These are phyloP conservation scores for Notospermus geniculatus DNA, from an alignment of 1,140 invertebrate genomes.

Conservation along the genomic window DNA sequence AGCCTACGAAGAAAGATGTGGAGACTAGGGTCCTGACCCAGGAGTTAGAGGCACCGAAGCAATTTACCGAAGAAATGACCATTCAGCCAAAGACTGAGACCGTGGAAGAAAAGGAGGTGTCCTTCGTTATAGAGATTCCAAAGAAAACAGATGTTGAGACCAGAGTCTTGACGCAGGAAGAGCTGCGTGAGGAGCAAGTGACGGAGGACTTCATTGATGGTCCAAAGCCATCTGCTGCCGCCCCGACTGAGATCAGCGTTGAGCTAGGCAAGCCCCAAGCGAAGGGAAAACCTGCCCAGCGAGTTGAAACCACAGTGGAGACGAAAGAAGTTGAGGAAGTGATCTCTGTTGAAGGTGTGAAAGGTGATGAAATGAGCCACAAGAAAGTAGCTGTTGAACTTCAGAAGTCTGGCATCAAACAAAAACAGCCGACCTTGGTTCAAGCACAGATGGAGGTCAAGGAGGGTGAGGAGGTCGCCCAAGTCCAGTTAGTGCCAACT, in stretches of 20 bases:
- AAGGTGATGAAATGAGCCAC: conserved; percentile 11
- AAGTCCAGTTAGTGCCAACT: conserved; percentile 7
- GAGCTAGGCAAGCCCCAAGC: conserved; percentile 13
- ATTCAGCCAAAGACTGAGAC: neutral
- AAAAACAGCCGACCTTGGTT: neutral
- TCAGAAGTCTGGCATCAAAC: neutral
- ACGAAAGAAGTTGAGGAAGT: conserved; percentile 1
- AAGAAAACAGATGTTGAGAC: neutral
- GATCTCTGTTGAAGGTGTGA: neutral
- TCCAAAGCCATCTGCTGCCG: neutral
- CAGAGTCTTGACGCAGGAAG: neutral
- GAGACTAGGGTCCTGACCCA: neutral
- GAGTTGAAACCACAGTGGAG: conserved; percentile 10
- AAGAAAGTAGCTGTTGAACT: conserved; percentile 12
- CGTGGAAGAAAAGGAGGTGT: neutral
- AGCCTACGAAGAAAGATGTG: neutral
- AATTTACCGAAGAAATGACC: conserved; percentile 5
- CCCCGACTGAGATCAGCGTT: conserved; percentile 15
- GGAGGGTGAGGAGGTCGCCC: conserved; percentile 7
- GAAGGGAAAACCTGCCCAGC: conserved; percentile 7
- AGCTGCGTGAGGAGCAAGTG: neutral
- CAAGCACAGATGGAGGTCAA: conserved; percentile 15
- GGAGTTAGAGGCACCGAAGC: neutral
- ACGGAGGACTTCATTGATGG: conserved; percentile 10
- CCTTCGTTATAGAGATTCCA: neutral